A percentile compares a stretch with the other conserved stretches of the same genome.
Conservation (phyloP, 2,113 vertebrate genomes). For the Oreocharis arfaki region DNA sequence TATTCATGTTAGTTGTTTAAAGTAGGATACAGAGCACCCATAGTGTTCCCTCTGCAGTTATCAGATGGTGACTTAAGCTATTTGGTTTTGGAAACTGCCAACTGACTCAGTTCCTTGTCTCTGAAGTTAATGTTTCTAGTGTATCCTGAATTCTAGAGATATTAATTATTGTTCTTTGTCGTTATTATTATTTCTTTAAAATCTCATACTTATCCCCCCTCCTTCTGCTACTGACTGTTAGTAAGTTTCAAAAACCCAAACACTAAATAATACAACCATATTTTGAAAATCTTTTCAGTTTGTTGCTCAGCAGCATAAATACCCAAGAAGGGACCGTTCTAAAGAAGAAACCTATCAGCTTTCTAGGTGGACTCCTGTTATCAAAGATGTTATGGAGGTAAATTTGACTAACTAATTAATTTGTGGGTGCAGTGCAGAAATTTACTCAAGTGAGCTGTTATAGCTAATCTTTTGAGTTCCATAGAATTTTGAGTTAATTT, state of each 20-base stretch:
- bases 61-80: neutral
- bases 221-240: neutral
- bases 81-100: neutral
- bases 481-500: neutral
- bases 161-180: neutral
- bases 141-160: neutral
- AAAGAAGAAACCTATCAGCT: constrained; percentile 87
- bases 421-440: neutral
- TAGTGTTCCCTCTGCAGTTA: neutral
- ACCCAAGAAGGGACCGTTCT: constrained; percentile 81
- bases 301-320: constrained; percentile 70
- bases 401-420: neutral
- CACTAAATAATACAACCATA: neutral
- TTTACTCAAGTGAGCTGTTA: neutral
- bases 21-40: neutral
- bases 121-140: neutral
- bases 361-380: constrained; percentile 93
- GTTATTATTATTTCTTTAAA: neutral
- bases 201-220: neutral
- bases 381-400: constrained; percentile 97
- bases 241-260: neutral
- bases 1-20: neutral
- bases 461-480: neutral
- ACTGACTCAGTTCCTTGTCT: neutral
- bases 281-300: constrained; percentile 11